These are phyloP conservation scores for Aphidius colemani DNA, from an alignment of 2,888 invertebrate genomes.

Conservation along the genomic window DNA sequence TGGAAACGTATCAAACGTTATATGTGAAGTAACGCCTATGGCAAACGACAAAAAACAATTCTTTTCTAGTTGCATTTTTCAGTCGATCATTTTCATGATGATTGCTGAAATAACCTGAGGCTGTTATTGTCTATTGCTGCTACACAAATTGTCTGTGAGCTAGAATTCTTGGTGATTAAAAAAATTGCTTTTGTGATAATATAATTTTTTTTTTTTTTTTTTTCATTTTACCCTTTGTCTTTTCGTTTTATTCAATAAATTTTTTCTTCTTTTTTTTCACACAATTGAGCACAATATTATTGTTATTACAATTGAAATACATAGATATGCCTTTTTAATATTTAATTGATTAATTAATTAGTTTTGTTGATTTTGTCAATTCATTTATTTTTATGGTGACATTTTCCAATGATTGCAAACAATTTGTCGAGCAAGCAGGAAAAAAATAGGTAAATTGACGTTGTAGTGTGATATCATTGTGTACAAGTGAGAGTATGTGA, in stretches of 20 bases:
- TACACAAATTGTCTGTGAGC: neutral
- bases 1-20: slow-evolving; percentile 20
- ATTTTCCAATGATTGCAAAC: slow-evolving; percentile 50
- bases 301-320: neutral
- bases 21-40: slow-evolving; percentile 10
- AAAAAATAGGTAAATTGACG: slow-evolving; percentile 31
- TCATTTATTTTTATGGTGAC: slow-evolving; percentile 29
- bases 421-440: slow-evolving; percentile 47
- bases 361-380: neutral
- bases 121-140: slow-evolving; percentile 1
- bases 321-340: slow-evolving; percentile 10
- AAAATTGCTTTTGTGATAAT: neutral
- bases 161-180: neutral
- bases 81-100: slow-evolving; percentile 8
- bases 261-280: slow-evolving; percentile 5
- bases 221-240: slow-evolving; percentile 6
- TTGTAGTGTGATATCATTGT: slow-evolving; percentile 18
- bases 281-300: too few relatives aligned
- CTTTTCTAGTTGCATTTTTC: slow-evolving; percentile 2
- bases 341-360: slow-evolving; percentile 4
- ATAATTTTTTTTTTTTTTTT: slow-evolving; percentile 4
- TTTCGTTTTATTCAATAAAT: neutral
- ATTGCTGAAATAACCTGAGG: slow-evolving; percentile 15
- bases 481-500: slow-evolving; percentile 25
- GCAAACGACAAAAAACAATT: slow-evolving; percentile 18